Base-by-base conservation (phyloP, 2,113 vertebrate genomes). In the Oryzias javanicus region DNA sequence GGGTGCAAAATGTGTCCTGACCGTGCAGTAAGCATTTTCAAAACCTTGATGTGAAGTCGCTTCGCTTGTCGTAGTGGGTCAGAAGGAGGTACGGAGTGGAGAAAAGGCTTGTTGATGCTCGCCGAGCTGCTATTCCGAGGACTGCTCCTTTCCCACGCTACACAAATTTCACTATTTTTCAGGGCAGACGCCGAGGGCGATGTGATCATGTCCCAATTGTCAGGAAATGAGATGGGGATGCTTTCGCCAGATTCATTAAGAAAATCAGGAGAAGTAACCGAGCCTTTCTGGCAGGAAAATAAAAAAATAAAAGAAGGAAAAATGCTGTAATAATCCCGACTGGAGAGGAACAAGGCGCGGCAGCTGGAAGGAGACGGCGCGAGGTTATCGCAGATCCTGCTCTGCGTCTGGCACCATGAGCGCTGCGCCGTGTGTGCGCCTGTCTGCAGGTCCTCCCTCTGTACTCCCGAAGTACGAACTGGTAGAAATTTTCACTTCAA, bases 1-100 rank as follows among this genome's bases (percentile, higher is more conserved):
- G 97, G 96, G 87, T 98, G 97, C 91, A 99, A 91, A 92, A 99
- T 98, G 94, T 99, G 97, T 90, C 97, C 97, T 79, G 96, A 95
- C 77, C 97, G 93, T 82, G 96, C 96, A 55, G 94, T 98, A 63
- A 99, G 94, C 97, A 98, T 99, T 92, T 97, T 99, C 90, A 99
- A 81, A 89, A 98, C 92, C 93, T 98, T 98, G 91, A 98, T 98
- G 74, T 95, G 97, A 78, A 99, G 93, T 86, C 97, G 91, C 70
- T 94, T 96, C 20, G 97, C 96, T 94, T 98, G 97, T 83, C 97
- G 95, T 87, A 94, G 89, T 83, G 96, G 97, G 83, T 98, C 94
- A 77, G 91, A 94, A 67, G 97, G 95, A 72, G 95, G 96, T 70
- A 94, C 93, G 74, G 94, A 78, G 94, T 97, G 95, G 88, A 95